phyloP scores from a whole-genome alignment of 2,888 invertebrate genomes.

The Sympetrum striolatum region DNA sequence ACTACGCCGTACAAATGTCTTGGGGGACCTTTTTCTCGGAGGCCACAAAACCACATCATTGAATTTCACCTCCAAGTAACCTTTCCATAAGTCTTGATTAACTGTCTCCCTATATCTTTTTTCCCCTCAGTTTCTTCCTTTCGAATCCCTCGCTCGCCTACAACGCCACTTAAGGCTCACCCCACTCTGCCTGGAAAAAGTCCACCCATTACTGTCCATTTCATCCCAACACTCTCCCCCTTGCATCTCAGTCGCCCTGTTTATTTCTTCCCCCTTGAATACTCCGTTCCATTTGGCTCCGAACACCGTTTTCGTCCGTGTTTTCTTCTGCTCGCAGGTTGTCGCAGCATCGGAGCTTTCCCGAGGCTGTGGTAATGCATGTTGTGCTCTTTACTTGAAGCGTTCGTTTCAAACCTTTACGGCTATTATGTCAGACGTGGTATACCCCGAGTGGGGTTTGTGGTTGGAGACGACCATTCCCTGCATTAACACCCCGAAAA shows the following conservation, averaged over 20 bases:
- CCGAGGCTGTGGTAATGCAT: too few species aligned
- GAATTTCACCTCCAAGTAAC: constrained; percentile 40
- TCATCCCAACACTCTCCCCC: background rate
- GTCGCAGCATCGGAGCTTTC: too few species aligned
- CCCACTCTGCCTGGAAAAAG: background rate
- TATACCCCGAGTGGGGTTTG: too few species aligned
- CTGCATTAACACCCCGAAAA: too few species aligned
- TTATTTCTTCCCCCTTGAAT: background rate
- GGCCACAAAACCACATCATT: constrained; percentile 35
- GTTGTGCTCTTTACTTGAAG: too few species aligned
- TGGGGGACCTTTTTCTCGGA: background rate
- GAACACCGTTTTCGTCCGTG: too few species aligned
- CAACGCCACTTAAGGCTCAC: background rate
- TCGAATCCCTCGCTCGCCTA: background rate
- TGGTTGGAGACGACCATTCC: too few species aligned
- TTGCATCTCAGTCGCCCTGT: background rate
- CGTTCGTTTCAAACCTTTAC: too few species aligned
- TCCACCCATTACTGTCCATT: background rate
- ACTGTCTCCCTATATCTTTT: background rate
- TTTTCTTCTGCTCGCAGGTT: too few species aligned
- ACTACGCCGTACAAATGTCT: background rate
- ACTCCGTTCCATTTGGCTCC: background rate
- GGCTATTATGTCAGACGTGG: too few species aligned
- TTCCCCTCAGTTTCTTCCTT: background rate
- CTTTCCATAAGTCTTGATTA: constrained; percentile 43